Percentiles rank a stretch among this genome's conserved stretches.
Conservation (phyloP, 2,888 invertebrate species). For the Orgyia antiqua region DNA sequence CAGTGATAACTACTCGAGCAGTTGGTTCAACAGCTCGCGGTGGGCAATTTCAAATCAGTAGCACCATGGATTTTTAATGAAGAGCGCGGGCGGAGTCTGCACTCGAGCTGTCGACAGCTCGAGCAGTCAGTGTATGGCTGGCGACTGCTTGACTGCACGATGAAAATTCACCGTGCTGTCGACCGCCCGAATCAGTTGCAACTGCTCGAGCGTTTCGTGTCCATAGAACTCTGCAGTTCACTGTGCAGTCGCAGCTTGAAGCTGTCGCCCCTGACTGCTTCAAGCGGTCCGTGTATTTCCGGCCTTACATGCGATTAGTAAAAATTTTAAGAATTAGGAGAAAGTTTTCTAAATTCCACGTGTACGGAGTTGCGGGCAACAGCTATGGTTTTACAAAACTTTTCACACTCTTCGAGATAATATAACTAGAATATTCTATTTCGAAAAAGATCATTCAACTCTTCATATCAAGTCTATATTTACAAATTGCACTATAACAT, state of each 20-base stretch:
- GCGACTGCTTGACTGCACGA: constrained; percentile 12
- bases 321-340: no score
- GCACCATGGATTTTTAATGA: constrained; percentile 1
- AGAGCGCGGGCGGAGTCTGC: no score
- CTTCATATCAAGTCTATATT: no score
- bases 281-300: neutral
- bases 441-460: no score
- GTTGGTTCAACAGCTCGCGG: neutral
- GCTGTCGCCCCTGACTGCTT: neutral
- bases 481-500: no score
- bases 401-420: no score
- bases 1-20: neutral
- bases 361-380: no score
- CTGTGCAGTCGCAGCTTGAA: neutral
- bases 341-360: no score
- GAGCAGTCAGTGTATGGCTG: constrained; percentile 11
- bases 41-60: constrained; percentile 1
- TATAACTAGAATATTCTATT: no score
- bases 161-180: constrained; percentile 4
- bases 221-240: neutral
- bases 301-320: no score
- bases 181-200: constrained; percentile 7
- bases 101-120: no score
- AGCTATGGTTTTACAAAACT: no score
- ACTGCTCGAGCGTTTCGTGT: constrained; percentile 6